A percentile compares a stretch with the other conserved stretches of the same genome.
phyloP scores from a whole-genome alignment of 35 echinoderm and acorn worm genomes.

The Eucidaris tribuloides region DNA sequence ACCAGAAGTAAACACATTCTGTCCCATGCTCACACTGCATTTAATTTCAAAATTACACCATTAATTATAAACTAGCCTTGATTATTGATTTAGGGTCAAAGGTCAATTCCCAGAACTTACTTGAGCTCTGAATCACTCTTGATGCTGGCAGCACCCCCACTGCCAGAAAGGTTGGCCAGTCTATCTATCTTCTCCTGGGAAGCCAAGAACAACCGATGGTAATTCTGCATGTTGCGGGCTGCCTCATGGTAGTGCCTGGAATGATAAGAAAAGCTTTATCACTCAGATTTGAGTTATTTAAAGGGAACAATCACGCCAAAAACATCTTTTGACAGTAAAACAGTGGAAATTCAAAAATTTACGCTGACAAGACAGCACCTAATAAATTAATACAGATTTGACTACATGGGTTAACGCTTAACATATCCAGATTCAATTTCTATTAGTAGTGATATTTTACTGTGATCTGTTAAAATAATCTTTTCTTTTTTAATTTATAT shows the following conservation, averaged over 20 bases:
- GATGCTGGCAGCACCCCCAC: conserved; percentile 81
- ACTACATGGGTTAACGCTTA: no score
- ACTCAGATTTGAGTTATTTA: no score
- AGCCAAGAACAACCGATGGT: conserved; percentile 89
- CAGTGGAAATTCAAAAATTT: no score
- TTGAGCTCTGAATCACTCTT: conserved; percentile 88
- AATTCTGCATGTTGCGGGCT: conserved; percentile 96
- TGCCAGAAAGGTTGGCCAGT: conserved; percentile 77
- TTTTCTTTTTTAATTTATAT: background rate
- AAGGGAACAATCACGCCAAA: no score
- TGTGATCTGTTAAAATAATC: no score
- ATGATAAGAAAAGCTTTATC: no score
- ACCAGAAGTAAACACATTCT: no score
- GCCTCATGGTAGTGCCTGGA: conserved; percentile 97
- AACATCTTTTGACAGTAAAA: no score
- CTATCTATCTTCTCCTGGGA: conserved; percentile 93
- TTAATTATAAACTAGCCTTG: background rate
- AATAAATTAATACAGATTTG: background rate
- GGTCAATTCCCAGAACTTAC: conserved; percentile 37
- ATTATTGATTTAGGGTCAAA: background rate
- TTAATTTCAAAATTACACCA: background rate
- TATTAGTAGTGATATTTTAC: no score
- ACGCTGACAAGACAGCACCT: background rate
- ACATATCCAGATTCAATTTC: no score
- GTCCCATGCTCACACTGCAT: background rate